Conservation (phyloP, 53 echinoderm and acorn worm species). For the Hippasteria phrygiana region DNA sequence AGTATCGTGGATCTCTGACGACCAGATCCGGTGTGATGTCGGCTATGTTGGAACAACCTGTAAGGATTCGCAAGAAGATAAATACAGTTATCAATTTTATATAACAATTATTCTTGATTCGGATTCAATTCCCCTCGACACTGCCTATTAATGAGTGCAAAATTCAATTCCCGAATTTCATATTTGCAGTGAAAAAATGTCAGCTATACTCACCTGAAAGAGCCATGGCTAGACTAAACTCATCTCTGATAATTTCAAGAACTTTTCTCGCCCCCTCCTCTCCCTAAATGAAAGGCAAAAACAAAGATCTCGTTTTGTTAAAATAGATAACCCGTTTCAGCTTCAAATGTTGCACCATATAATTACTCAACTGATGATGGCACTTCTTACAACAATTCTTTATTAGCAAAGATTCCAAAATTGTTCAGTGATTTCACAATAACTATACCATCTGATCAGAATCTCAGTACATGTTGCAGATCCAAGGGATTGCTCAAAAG, state of each 20-base stretch:
- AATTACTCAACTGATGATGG: background rate
- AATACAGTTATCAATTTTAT: background rate
- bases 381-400: too few relatives aligned
- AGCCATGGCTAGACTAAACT: constrained; percentile 64
- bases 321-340: background rate
- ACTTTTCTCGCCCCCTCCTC: constrained; percentile 62
- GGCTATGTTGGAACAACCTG: constrained; percentile 5
- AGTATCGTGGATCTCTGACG: background rate
- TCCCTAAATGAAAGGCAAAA: constrained; percentile 32
- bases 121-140: background rate
- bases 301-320: too few relatives aligned
- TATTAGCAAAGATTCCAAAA: too few relatives aligned
- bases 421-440: too few relatives aligned
- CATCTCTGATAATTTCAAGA: constrained; percentile 63
- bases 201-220: constrained; percentile 47
- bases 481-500: too few relatives aligned
- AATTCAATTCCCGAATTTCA: too few relatives aligned
- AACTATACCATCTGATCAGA: too few relatives aligned
- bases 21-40: constrained; percentile 27
- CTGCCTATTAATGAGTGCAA: background rate
- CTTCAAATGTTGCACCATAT: background rate
- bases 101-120: background rate
- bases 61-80: too few relatives aligned
- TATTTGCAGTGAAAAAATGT: background rate
- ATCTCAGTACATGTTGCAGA: too few relatives aligned